Evolutionary conservation across 2,797 vertebrate genomes (phyloP), one percentile per base, ranked within the genome.

Genomic region (Chelmon rostratus): DNA sequence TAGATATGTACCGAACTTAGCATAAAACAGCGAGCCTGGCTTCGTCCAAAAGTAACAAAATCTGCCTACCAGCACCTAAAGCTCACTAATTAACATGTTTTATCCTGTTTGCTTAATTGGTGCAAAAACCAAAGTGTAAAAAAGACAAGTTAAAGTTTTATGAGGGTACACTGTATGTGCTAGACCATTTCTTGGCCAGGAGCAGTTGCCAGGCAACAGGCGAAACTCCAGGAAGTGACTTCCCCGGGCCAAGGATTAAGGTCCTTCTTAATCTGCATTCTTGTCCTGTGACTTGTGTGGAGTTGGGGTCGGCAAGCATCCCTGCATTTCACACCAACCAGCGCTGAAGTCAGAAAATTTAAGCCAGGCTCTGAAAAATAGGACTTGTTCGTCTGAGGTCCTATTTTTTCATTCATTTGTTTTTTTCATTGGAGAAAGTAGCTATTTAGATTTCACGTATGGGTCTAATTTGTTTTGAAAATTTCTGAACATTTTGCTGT

Each of bases 191-290:
- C 54, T 28, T 50, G 31, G 8, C 21, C 8, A 23, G 31, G 31
- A 23, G 18, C 8, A 23, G 67, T 69, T 57, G 53, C 67, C 53
- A 69, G 53, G 40, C 68, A 69, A 69, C 68, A 46, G 69, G 67
- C 5, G 1, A 67, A 38, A 67, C 15, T 19, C n/a, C 33, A 19
- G 19, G 25, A 50, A n/a, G 50, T 56, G 21, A 28, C 50, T 25
- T 21, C 21, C 38, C 31, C 47, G 11, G 35, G n/a, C 21, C 12
- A 37, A 46, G 46, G 50, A 50, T 12, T 16, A 6, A 28, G 9
- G 25, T 25, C 19, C 18, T 42, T 46, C 18, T 42, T 46, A 50
- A 23, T 33, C 50, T 54, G 46, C 4, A 9, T 35, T 59, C 35
- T 72, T 35, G 19, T 50, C 58, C 19, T 33, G 31, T 44, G 23